These are phyloP conservation scores for Telmatherina bonti DNA, from an alignment of 2,797 vertebrate species.

Conservation along the genomic window DNA sequence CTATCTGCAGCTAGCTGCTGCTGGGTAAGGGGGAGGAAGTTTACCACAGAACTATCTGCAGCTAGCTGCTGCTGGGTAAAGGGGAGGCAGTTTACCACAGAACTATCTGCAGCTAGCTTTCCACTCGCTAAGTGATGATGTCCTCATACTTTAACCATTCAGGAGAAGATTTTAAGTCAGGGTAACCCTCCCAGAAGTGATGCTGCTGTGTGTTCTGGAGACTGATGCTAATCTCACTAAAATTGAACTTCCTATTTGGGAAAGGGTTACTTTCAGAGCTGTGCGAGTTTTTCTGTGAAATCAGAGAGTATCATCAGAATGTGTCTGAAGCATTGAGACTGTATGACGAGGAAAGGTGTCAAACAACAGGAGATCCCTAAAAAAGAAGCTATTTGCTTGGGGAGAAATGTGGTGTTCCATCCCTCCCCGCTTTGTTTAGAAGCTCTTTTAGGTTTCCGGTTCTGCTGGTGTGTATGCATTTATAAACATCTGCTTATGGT, in stretches of 20 bases:
- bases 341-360: conserved; percentile 15
- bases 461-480: too few relatives aligned
- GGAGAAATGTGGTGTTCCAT: not conserved
- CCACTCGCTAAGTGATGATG: conserved; percentile 22
- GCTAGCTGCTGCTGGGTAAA: too few relatives aligned
- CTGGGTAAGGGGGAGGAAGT: too few relatives aligned
- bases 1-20: too few relatives aligned
- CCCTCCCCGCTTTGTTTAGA: too few relatives aligned
- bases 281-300: conserved; percentile 20
- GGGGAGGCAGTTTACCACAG: too few relatives aligned
- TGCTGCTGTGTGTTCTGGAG: conserved; percentile 15
- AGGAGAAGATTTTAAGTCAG: conserved; percentile 57
- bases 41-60: too few relatives aligned
- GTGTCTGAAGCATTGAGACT: conserved; percentile 18
- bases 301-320: conserved; percentile 8
- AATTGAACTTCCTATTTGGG: conserved; percentile 38
- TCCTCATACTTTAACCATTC: conserved; percentile 51
- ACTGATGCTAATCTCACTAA: conserved; percentile 29
- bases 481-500: too few relatives aligned
- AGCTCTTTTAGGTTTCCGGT: too few relatives aligned
- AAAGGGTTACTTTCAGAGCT: conserved; percentile 11
- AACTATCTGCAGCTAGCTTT: too few relatives aligned
- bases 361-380: conserved; percentile 3
- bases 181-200: conserved; percentile 50
- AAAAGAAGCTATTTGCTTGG: not conserved